Conservation (phyloP, 2,888 invertebrate genomes). For the Cerastis leucographa region DNA sequence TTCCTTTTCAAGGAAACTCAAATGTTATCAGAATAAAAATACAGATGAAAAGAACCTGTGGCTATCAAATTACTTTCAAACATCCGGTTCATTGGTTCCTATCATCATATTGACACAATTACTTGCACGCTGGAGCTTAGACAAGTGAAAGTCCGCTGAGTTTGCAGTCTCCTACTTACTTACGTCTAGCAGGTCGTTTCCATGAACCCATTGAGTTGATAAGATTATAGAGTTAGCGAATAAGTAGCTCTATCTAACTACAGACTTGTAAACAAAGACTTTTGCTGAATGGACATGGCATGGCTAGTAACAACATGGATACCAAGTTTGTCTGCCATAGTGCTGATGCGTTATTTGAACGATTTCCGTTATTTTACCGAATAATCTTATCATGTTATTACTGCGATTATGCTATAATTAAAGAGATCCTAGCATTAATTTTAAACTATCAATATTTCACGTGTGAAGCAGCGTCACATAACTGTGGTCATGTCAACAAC, state of each 20-base stretch:
- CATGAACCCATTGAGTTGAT: constrained; percentile 75
- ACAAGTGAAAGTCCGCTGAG: constrained; percentile 74
- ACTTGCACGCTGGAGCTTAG: constrained; percentile 60
- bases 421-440: constrained; percentile 10
- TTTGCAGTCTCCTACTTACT: constrained; percentile 70
- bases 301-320: constrained; percentile 5
- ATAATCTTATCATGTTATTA: constrained; percentile 11
- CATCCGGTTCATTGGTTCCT: constrained; percentile 64
- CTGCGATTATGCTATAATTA: constrained; percentile 1
- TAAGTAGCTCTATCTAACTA: constrained; percentile 39
- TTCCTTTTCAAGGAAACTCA: constrained; percentile 30
- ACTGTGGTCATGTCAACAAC: constrained; percentile 83
- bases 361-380: neutral
- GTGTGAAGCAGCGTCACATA: constrained; percentile 54
- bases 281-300: constrained; percentile 32
- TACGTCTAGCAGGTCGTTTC: constrained; percentile 74
- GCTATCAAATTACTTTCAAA: constrained; percentile 62
- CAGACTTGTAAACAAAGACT: constrained; percentile 46
- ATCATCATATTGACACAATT: constrained; percentile 68
- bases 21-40: constrained; percentile 41
- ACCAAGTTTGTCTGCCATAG: constrained; percentile 2
- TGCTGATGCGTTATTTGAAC: neutral
- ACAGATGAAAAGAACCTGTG: constrained; percentile 41
- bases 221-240: constrained; percentile 66
- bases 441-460: constrained; percentile 9